Evolutionary conservation across 2,888 invertebrate species (phyloP).

Genomic region (Dasysyrphus albostriatus): DNA sequence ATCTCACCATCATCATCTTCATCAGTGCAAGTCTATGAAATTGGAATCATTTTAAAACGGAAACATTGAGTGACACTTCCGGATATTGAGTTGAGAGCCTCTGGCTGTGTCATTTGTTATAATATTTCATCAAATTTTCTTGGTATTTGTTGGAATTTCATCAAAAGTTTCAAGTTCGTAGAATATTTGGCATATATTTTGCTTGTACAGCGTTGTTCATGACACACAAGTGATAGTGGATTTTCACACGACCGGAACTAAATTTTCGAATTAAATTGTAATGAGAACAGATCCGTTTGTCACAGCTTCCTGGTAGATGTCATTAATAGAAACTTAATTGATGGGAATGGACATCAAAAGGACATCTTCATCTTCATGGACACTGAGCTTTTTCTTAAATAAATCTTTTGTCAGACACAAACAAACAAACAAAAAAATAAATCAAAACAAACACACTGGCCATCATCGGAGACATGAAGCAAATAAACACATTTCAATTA

Average conservation of each 20-base stretch:
- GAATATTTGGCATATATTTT: no score
- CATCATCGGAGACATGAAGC: conserved; percentile 1
- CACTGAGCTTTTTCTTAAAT: background rate
- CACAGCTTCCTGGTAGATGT: no score
- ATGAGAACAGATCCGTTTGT: background rate
- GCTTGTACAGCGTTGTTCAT: no score
- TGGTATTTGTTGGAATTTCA: background rate
- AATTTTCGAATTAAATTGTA: background rate
- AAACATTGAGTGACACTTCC: conserved; percentile 12
- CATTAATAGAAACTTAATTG: conserved; percentile 17
- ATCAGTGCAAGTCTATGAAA: background rate
- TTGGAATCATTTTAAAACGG: background rate
- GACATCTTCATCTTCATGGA: background rate
- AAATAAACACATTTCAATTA: conserved; percentile 10
- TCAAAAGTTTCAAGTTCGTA: conserved; percentile 1
- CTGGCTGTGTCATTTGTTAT: conserved; percentile 3
- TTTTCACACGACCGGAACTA: background rate
- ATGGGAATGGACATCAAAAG: background rate
- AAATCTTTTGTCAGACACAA: background rate
- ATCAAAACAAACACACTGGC: background rate
- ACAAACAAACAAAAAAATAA: background rate
- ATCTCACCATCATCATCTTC: no score
- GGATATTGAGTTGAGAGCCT: conserved; percentile 15
- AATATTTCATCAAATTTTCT: conserved; percentile 11
- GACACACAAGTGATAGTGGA: background rate